A percentile compares a stretch with the other conserved stretches of the same genome.
Conservation (phyloP, 2,113 vertebrate genomes). For the Mesitornis unicolor region DNA sequence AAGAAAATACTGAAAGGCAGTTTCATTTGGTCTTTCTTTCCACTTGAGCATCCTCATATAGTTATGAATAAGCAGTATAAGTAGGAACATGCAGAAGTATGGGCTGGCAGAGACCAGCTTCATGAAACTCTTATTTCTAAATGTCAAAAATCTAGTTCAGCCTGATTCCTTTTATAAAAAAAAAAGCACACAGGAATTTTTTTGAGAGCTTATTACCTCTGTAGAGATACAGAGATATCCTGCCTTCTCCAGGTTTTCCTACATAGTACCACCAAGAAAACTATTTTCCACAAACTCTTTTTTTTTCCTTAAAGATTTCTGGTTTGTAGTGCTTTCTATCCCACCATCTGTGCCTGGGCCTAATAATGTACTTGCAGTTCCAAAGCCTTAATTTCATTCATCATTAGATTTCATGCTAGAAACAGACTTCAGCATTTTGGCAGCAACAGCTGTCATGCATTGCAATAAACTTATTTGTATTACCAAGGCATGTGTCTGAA, state of each 20-base stretch:
- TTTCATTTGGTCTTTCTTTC: not conserved
- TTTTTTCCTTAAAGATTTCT: not conserved
- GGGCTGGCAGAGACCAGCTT: not conserved
- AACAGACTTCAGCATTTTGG: not conserved
- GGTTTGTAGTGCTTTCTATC: not conserved
- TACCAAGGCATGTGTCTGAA: not conserved
- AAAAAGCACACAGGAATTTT: not conserved
- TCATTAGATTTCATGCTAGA: constrained; percentile 23
- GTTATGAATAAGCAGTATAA: not conserved
- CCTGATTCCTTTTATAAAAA: not conserved
- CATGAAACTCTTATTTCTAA: not conserved
- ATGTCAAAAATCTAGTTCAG: not conserved
- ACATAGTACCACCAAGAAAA: not conserved
- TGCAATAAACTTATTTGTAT: constrained; percentile 25
- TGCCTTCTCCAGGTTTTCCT: not conserved
- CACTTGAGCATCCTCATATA: not conserved
- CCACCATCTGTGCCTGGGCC: not conserved
- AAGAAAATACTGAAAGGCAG: not conserved
- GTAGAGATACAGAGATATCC: not conserved
- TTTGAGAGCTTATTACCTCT: not conserved
- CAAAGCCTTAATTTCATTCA: constrained; percentile 12
- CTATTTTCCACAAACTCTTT: not conserved
- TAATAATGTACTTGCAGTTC: not conserved
- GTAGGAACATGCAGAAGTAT: not conserved
- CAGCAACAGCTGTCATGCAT: constrained; percentile 19